A percentile compares a stretch with the other conserved stretches of the same genome.
phyloP scores from a whole-genome alignment of 2,888 invertebrate species.

The Danaus chrysippus region DNA sequence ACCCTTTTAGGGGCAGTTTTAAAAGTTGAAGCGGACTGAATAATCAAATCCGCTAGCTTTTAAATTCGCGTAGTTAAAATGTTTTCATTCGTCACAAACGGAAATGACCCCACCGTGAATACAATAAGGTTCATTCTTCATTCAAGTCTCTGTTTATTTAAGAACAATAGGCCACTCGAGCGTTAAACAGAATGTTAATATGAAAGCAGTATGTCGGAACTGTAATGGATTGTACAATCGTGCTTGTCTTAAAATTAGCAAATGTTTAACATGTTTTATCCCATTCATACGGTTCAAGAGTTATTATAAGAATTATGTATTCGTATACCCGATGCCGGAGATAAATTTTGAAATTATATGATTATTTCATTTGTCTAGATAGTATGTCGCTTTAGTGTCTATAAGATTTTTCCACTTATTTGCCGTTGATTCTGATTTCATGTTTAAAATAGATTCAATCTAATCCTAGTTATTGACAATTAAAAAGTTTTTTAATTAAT shows the following conservation, averaged over 20 bases:
- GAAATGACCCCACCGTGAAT: constrained; percentile 33
- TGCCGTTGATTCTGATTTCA: too few species aligned
- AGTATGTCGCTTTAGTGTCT: too few species aligned
- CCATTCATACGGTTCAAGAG: background rate
- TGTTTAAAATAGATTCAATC: too few species aligned
- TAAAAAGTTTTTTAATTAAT: too few species aligned
- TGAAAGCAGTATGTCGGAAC: constrained; percentile 40
- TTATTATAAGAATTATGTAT: background rate
- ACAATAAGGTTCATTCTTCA: constrained; percentile 23
- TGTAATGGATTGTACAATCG: background rate
- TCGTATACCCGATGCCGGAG: background rate
- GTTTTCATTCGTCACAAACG: constrained; percentile 25
- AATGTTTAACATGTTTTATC: background rate
- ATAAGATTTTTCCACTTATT: too few species aligned
- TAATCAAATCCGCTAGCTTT: constrained; percentile 62
- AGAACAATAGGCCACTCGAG: constrained; percentile 58
- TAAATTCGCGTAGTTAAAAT: constrained; percentile 35
- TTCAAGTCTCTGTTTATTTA: constrained; percentile 37
- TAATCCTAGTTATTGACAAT: too few species aligned
- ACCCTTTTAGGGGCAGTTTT: constrained; percentile 11
- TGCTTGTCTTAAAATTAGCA: constrained; percentile 1
- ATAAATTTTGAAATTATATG: background rate
- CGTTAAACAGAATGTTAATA: constrained; percentile 59
- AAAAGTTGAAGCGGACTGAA: constrained; percentile 51
- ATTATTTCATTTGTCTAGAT: background rate